Conservation (phyloP, 1,140 invertebrate genomes). For the Apis cerana region DNA sequence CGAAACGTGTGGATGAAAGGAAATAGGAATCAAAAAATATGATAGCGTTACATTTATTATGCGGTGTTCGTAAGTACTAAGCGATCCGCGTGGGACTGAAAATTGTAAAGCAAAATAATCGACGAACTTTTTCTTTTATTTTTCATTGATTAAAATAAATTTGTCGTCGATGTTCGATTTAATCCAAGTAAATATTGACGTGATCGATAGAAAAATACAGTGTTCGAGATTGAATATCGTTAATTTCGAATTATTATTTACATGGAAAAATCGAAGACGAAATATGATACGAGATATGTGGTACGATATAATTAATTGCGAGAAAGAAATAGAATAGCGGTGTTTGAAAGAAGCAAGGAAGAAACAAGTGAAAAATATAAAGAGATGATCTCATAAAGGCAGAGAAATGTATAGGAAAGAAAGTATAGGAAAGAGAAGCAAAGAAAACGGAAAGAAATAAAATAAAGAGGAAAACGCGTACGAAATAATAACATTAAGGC, state of each 20-base stretch:
- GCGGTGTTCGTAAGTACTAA: neutral
- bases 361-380: neutral
- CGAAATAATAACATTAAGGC: neutral
- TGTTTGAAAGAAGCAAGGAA: neutral
- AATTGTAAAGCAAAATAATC: slow-evolving; percentile 12
- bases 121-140: slow-evolving; percentile 3
- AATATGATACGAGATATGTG: neutral
- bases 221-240: neutral
- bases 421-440: neutral
- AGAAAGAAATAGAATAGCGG: slow-evolving; percentile 39
- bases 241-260: neutral
- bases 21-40: slow-evolving; percentile 38
- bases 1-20: slow-evolving; percentile 29
- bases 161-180: neutral
- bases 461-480: neutral
- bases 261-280: neutral
- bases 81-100: slow-evolving; percentile 22
- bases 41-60: slow-evolving; percentile 25
- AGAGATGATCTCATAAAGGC: slow-evolving; percentile 11
- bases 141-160: neutral
- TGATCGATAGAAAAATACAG: neutral
- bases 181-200: neutral
- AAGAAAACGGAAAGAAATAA: neutral
- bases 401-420: neutral
- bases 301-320: neutral